Evolutionary conservation across 2,888 invertebrate genomes (phyloP).

Genomic region (Clusia tigrina): DNA sequence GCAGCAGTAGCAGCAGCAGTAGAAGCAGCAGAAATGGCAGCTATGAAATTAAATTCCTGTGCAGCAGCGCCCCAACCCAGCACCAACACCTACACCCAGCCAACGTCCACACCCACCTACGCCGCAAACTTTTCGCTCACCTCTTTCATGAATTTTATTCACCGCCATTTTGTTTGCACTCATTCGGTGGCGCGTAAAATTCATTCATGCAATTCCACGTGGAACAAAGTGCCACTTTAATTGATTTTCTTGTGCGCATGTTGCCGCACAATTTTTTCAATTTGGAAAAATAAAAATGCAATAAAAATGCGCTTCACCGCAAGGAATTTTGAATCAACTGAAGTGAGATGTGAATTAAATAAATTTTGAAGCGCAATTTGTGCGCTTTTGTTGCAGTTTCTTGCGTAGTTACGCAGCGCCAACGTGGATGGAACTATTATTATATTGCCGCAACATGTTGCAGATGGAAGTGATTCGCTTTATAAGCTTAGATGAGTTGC

Average conservation of each 20-base stretch:
- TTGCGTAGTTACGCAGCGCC: too few species aligned
- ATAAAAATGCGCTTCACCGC: too few species aligned
- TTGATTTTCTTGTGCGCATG: slow-evolving; percentile 36
- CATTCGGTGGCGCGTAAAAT: slow-evolving; percentile 41
- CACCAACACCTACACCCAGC: background rate
- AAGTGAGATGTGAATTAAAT: too few species aligned
- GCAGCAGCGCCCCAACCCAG: background rate
- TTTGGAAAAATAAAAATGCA: background rate
- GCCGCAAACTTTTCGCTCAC: background rate
- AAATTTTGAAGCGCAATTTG: too few species aligned
- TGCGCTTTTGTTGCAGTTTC: too few species aligned
- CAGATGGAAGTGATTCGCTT: too few species aligned
- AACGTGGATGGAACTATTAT: too few species aligned
- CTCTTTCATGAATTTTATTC: slow-evolving; percentile 13
- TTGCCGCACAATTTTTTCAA: slow-evolving; percentile 3
- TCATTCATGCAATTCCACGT: slow-evolving; percentile 39
- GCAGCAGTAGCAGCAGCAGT: slow-evolving; percentile 13
- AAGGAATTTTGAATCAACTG: too few species aligned
- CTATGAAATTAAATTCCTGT: slow-evolving; percentile 54
- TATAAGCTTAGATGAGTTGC: too few species aligned
- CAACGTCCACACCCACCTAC: background rate
- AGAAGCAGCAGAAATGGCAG: slow-evolving; percentile 13
- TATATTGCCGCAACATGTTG: too few species aligned
- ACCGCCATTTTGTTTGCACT: slow-evolving; percentile 36
- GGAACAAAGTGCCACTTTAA: slow-evolving; percentile 34